Evolutionary conservation across 1,140 invertebrate species (phyloP), one percentile per base, ranked within the genome.

Genomic region (Mesaphorura yosii): DNA sequence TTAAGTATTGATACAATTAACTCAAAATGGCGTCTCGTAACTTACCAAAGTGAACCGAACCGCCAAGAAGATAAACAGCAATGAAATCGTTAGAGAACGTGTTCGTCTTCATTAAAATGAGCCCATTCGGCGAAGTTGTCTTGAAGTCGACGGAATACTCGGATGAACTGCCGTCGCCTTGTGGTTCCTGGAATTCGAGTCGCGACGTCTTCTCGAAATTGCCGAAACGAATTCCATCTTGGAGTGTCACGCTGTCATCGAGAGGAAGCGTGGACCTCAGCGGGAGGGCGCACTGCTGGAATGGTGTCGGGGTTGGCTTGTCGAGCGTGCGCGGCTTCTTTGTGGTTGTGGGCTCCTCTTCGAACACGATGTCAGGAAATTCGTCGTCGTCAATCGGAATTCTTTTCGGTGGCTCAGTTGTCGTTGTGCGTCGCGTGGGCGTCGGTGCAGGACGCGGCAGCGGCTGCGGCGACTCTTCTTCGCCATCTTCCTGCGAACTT

Each of bases 121-220:
- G 74, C 38, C 94, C 93, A 62, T 88, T 78, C 0, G 75, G 66
- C 42, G 78, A 73, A 29, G 72, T 75, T 0, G 92, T 94, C 60
- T 84, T 84, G 67, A 98, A 81, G 20, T 85, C 78, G 12, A 96
- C 72, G 15, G 80, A 79, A 59, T 94, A 82, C 44, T 83, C 80
- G 64, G 80, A 84, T 10, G 54, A 28, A 29, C 29, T 47, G 7
- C 37, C 51, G 20, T 62, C 60, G 14, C 57, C 60, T 51, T 57
- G 40, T 34, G 48, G 12, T 27, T 46, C 22, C 14, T 31, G 15
- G 29, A 48, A 62, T 50, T 62, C 57, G 20, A 62, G 4, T 15
- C 57, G 51, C 0, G 57, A 59, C 0, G 57, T 51, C 28, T 59
- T 62, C 2, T 62, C 52, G 31, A 46, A 57, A 38, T 57, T 59